These are phyloP conservation scores for Alca torda DNA, from an alignment of 2,797 vertebrate species.

Conservation along the genomic window DNA sequence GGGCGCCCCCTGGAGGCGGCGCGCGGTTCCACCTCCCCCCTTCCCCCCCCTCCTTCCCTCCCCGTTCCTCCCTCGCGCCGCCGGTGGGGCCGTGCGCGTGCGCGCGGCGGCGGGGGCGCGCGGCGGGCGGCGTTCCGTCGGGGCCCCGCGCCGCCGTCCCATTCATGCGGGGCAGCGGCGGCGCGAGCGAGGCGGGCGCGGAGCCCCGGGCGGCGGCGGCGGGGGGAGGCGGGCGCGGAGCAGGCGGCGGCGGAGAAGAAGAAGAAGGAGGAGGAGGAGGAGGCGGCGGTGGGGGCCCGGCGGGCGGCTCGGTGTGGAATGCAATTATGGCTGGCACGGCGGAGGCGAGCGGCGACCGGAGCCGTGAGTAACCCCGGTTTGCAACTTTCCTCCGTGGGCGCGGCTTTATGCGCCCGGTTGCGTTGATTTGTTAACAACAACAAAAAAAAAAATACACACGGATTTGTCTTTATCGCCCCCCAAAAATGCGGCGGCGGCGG, in stretches of 20 bases:
- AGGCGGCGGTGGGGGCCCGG: background rate
- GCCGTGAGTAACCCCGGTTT: slow-evolving; percentile 7
- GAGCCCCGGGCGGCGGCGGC: slow-evolving; percentile 43
- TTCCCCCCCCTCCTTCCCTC: too few species aligned
- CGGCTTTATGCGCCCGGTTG: background rate
- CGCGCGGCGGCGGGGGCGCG: background rate
- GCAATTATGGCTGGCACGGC: slow-evolving; percentile 37
- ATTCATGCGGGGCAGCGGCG: slow-evolving; percentile 20
- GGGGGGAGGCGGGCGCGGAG: background rate
- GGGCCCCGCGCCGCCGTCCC: slow-evolving; percentile 32
- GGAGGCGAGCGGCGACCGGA: slow-evolving; percentile 14
- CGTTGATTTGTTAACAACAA: too few species aligned
- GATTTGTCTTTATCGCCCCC: background rate
- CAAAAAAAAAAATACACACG: background rate
- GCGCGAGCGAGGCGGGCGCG: slow-evolving; percentile 6
- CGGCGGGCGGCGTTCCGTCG: slow-evolving; percentile 24
- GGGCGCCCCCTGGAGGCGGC: slow-evolving; percentile 17
- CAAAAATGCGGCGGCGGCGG: background rate
- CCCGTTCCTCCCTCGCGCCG: background rate
- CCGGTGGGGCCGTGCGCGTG: background rate
- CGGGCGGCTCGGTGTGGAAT: slow-evolving; percentile 30
- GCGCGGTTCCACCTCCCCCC: background rate
- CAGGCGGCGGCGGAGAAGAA: background rate
- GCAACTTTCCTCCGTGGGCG: slow-evolving; percentile 1
- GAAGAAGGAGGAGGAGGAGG: too few species aligned